phyloP scores from a whole-genome alignment of 2,888 invertebrate species.

The Athalia rosae region DNA sequence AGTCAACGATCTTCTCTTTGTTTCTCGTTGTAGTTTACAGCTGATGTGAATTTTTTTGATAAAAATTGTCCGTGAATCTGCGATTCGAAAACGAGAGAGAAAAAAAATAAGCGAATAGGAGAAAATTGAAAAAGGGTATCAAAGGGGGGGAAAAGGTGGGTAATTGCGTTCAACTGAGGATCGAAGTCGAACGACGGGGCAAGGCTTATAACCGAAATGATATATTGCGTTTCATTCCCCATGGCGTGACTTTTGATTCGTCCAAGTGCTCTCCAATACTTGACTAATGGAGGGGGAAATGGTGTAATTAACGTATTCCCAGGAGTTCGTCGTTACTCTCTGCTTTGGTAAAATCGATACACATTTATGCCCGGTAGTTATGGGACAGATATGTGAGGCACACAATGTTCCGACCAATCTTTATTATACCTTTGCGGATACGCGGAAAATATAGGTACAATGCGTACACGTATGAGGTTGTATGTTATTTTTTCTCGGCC shows the following conservation, averaged over 20 bases:
- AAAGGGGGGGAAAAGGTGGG: neutral
- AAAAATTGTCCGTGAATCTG: slow-evolving; percentile 20
- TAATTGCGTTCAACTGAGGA: slow-evolving; percentile 31
- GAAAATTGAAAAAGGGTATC: neutral
- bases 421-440: neutral
- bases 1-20: neutral
- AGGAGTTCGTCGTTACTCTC: slow-evolving; percentile 18
- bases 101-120: neutral
- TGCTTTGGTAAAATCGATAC: slow-evolving; percentile 30
- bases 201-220: slow-evolving; percentile 29
- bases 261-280: slow-evolving; percentile 38
- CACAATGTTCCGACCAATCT: too few species aligned
- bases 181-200: neutral
- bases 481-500: neutral
- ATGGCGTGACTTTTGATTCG: slow-evolving; percentile 35
- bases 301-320: slow-evolving; percentile 41
- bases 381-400: too few species aligned
- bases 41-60: neutral
- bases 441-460: neutral
- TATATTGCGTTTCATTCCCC: slow-evolving; percentile 34
- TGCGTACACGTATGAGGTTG: neutral
- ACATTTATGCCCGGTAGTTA: neutral
- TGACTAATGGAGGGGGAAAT: slow-evolving; percentile 43
- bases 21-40: neutral
- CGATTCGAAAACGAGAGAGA: neutral